Evolutionary conservation across 2,888 invertebrate species (phyloP), one percentile per base, ranked within the genome.

Genomic region (Aphidius colemani): DNA sequence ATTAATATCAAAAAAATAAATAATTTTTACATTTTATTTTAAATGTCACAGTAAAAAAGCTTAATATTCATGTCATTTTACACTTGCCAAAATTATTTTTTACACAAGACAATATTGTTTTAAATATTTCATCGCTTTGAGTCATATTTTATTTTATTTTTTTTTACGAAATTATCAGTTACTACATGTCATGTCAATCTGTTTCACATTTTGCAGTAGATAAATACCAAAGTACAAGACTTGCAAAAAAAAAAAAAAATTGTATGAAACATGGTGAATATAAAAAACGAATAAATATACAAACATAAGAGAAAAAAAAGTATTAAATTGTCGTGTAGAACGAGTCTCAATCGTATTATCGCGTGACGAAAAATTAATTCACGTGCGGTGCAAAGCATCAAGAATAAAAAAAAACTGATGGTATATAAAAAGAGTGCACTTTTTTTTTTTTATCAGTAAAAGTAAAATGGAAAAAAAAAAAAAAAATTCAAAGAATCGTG

Each of bases 331-430:
- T 30, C 30, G 45, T 56, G 45, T 18, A 30, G 44, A 56, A 56
- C 45, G 45, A 56, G 45, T 56, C 56, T 45, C 46, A 45, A 56
- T 45, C 46, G 30, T 43, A 44, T 49, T 57, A 11, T 62, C 50
- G 57, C 62, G 62, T 62, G 62, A 62, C 57, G 44, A 43, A 39
- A 62, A 51, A 57, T 62, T 57, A 57, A 60, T 60, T 60, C 46
- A 62, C 57, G 56, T 45, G 51, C 10, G 39, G 43, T 11, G 10
- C 39, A 40, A 6, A n/a, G 40, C 30, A 8, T 6, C 5, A 30
- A 7, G 18, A 11, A 49, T 18, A 18, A 9, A 30, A 30, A 18
- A 50, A 9, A 51, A 6, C 13, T 13, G 13, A 39, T 11, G 5
- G 2, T 7, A 51, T 30, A 30, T 30, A 13, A 13, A 13, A 13